Conservation (phyloP, 1,140 invertebrate genomes). For the Drosophila carrolli region DNA sequence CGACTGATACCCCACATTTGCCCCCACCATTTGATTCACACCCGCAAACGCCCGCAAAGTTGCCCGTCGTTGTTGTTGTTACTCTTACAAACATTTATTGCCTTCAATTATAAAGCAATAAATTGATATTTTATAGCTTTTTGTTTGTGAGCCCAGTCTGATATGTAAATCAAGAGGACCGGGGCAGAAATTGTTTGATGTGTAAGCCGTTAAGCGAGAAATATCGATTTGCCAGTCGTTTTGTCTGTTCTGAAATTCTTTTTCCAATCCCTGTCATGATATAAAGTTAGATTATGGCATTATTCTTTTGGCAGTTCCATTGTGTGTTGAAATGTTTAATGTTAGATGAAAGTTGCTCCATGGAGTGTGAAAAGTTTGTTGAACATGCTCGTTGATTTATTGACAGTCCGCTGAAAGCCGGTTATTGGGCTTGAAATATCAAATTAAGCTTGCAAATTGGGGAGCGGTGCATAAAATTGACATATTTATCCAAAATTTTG, state of each 20-base stretch:
- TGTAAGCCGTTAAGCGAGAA: constrained; percentile 28
- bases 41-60: constrained; percentile 47
- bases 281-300: constrained; percentile 34
- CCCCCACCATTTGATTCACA: constrained; percentile 36
- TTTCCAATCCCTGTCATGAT: constrained; percentile 33
- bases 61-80: constrained; percentile 19
- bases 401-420: constrained; percentile 44
- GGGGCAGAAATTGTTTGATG: constrained; percentile 20
- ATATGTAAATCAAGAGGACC: constrained; percentile 41
- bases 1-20: neutral
- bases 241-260: constrained; percentile 21
- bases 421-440: constrained; percentile 35
- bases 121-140: constrained; percentile 68
- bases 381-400: constrained; percentile 46
- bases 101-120: constrained; percentile 76
- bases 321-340: constrained; percentile 31
- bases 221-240: constrained; percentile 28
- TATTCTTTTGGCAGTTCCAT: constrained; percentile 37
- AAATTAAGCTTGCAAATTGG: constrained; percentile 27
- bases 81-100: constrained; percentile 60
- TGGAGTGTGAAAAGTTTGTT: constrained; percentile 35
- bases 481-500: neutral
- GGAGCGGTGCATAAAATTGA: neutral
- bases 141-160: constrained; percentile 10
- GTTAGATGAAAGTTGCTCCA: constrained; percentile 27